Base-by-base conservation (phyloP, 2,888 invertebrate genomes). In the Epirrhoe tristata region DNA sequence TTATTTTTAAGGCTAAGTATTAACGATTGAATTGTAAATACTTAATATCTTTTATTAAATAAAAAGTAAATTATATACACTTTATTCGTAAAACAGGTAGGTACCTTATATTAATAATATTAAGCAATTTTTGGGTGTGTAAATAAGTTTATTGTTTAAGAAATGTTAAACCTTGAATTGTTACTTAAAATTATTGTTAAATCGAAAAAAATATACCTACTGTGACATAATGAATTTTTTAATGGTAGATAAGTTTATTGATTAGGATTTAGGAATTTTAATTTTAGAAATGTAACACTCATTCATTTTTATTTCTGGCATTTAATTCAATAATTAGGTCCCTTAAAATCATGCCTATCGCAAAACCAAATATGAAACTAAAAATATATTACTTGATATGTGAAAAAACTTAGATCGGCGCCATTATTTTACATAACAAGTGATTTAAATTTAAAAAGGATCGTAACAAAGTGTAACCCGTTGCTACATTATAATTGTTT, bases 71-170 rank as follows among this genome's bases (percentile, higher is more conserved):
- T 80, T 82, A 80, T 81, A 82, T 82, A 74, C 81, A 79, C 75
- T 74, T 80, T 82, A 82, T 81, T 78, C 80, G 78, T 67, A 72
- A 66, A 65, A 63, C 76, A 72, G 74, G 7, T 54, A 56, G 36
- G 52, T 57, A 63, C 43, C 66, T 46, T 64, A 54, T 58, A 59
- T 50, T 54, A 82, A 82, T 80, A 82, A 81, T 78, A 79, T 71
- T 87, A 90, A 91, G 89, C 89, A 91, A 90, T 91, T 84, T 88
- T 90, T 81, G 83, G 82, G 86, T 86, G 78, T 90, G 90, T 90
- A 91, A 81, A 91, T 90, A 88, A 86, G 72, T 79, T 84, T 86
- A 82, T 81, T 80, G 80, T 79, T 81, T 85, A 83, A 80, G 78
- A 79, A 70, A 83, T 80, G 79, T 72, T 74, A 82, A 82, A 80